Base-by-base conservation (phyloP, 2,888 invertebrate species). In the Pandemis cinnamomeana region DNA sequence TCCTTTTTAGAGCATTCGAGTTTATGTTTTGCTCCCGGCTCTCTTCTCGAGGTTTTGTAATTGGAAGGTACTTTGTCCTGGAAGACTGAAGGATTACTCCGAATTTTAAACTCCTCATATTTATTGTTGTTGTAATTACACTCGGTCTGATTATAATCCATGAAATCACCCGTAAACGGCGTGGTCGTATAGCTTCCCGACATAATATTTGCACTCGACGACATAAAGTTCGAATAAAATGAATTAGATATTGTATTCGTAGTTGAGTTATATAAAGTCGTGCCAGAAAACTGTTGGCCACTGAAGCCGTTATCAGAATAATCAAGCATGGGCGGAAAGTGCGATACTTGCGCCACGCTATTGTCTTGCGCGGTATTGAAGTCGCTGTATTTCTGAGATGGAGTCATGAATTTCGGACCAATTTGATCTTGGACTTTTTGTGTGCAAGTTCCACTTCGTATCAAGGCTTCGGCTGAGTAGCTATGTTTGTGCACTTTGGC, bases 1-100 rank as follows among this genome's bases (percentile, higher is more conserved):
- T 94, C 94, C 72, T 94, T 94, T 79, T 94, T 94, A n/a, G 91
- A 88, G 83, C 92, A 93, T 80, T 94, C 94, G 61, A 93, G 77
- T 81, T 94, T 94, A 77, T 94, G 94, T 82, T 94, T 94, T 0
- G 89, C 83, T n/a, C 89, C 84, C 0, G 91, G 86, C 76, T 94
- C 94, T 80, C 92, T 84, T 77, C 91, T 87, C 0, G 91, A 86
- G 77, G 83, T 89, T 78, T 91, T 93, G 77, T 90, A 92, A 76
- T 86, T 85, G 20, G 87, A 77, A 76, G 87, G 80, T 64, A 84
- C 79, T 82, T 92, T 94, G 3, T 93, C 94, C 71, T 90, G 86
- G 75, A 87, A 86, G 75, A 87, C 90, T 67, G 87, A 75, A 11
- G 88, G 78, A 70, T 90, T 93, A 77, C 89, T 91, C 78, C 90